Conservation (phyloP, 2,888 invertebrate genomes). For the Hypomecis atomaria region DNA sequence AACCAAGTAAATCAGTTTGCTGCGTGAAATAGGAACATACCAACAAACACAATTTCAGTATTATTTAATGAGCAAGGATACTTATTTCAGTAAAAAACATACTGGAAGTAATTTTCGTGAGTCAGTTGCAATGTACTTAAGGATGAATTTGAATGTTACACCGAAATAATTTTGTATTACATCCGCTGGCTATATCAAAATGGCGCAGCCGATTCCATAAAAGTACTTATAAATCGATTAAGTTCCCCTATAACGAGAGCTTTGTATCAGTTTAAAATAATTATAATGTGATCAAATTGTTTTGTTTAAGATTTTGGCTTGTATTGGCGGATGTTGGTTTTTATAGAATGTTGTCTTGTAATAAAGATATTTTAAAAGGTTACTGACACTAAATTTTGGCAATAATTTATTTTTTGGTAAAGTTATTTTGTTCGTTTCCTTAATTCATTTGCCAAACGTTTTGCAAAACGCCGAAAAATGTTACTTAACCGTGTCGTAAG, state of each 20-base stretch:
- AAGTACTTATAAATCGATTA: constrained; percentile 64
- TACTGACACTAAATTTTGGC: too few relatives aligned
- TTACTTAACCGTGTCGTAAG: too few relatives aligned
- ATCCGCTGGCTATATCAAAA: constrained; percentile 40
- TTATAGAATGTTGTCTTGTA: neutral
- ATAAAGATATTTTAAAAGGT: too few relatives aligned
- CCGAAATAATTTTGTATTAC: constrained; percentile 12
- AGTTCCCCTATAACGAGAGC: constrained; percentile 34
- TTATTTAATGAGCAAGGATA: neutral
- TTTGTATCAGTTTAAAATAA: constrained; percentile 13
- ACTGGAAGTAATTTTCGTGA: neutral
- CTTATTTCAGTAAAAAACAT: neutral
- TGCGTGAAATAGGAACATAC: too few relatives aligned
- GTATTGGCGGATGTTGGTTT: constrained; percentile 3
- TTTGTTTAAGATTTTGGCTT: constrained; percentile 12
- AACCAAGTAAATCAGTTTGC: too few relatives aligned
- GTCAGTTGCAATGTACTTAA: too few relatives aligned
- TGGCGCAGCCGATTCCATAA: constrained; percentile 50
- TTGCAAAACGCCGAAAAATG: too few relatives aligned
- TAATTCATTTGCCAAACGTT: too few relatives aligned
- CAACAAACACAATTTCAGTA: too few relatives aligned
- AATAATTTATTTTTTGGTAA: too few relatives aligned
- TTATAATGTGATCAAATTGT: constrained; percentile 22
- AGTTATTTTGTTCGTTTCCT: too few relatives aligned
- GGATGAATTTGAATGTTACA: neutral